A percentile compares a stretch with the other conserved stretches of the same genome.
phyloP scores from a whole-genome alignment of 2,888 invertebrate genomes.

The Drosophila setosimentum region DNA sequence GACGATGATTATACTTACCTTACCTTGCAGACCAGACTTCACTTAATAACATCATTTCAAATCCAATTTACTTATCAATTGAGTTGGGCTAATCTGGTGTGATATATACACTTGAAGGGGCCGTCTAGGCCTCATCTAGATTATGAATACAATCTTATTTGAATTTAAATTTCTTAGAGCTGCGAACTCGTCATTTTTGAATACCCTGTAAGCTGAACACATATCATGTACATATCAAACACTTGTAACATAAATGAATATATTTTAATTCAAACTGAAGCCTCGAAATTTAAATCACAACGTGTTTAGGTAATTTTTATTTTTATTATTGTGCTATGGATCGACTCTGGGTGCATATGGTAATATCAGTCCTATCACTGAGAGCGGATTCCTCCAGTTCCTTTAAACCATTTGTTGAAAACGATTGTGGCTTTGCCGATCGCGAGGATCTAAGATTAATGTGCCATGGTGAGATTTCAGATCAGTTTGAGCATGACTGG shows the following conservation, averaged over 20 bases:
- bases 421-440: slow-evolving; percentile 12
- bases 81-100: neutral
- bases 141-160: neutral
- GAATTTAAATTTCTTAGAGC: neutral
- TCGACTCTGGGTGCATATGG: neutral
- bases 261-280: neutral
- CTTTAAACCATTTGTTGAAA: neutral
- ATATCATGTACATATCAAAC: neutral
- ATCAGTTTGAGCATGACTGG: neutral
- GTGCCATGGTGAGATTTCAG: neutral
- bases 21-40: neutral
- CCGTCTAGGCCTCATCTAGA: too few relatives aligned
- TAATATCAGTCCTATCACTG: neutral
- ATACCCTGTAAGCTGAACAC: neutral
- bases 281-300: neutral
- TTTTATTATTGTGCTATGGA: neutral
- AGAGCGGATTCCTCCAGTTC: neutral
- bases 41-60: neutral
- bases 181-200: neutral
- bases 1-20: neutral
- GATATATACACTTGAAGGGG: neutral
- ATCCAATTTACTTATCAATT: neutral
- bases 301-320: neutral
- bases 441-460: neutral
- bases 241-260: neutral